A percentile compares a stretch with the other conserved stretches of the same genome.
Conservation (phyloP, 2,888 invertebrate genomes). For the Caenorhabditis angaria region DNA sequence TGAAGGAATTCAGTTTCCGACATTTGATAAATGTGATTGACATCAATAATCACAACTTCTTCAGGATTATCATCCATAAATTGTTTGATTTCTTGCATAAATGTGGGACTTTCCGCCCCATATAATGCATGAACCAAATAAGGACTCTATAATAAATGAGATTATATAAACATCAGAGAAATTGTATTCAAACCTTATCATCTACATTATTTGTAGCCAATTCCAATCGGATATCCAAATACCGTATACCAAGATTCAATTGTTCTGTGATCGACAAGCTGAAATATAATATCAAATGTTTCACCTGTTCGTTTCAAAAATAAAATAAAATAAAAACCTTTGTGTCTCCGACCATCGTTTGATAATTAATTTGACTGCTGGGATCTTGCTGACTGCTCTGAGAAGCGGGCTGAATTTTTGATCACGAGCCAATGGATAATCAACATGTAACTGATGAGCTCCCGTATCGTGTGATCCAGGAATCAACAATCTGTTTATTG, state of each 20-base stretch:
- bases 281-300: constrained; percentile 25
- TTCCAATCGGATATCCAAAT: constrained; percentile 54
- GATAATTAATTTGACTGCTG: constrained; percentile 29
- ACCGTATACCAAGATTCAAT: constrained; percentile 50
- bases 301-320: no score
- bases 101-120: constrained; percentile 12
- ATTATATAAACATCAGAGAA: not conserved
- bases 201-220: constrained; percentile 14
- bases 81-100: constrained; percentile 15
- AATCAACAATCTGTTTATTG: constrained; percentile 41
- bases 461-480: constrained; percentile 60
- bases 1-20: not conserved
- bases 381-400: constrained; percentile 11
- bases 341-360: constrained; percentile 58
- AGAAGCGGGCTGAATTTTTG: constrained; percentile 27
- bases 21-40: constrained; percentile 46
- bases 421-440: constrained; percentile 51
- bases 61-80: constrained; percentile 32
- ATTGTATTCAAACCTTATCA: not conserved
- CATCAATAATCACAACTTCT: constrained; percentile 41
- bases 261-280: constrained; percentile 42
- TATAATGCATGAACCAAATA: constrained; percentile 43
- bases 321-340: no score
- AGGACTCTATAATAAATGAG: constrained; percentile 13
- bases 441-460: constrained; percentile 39